A percentile compares a stretch with the other conserved stretches of the same genome.
These are phyloP conservation scores for Epirrhoe tristata DNA, from an alignment of 2,888 invertebrate species.

Conservation along the genomic window DNA sequence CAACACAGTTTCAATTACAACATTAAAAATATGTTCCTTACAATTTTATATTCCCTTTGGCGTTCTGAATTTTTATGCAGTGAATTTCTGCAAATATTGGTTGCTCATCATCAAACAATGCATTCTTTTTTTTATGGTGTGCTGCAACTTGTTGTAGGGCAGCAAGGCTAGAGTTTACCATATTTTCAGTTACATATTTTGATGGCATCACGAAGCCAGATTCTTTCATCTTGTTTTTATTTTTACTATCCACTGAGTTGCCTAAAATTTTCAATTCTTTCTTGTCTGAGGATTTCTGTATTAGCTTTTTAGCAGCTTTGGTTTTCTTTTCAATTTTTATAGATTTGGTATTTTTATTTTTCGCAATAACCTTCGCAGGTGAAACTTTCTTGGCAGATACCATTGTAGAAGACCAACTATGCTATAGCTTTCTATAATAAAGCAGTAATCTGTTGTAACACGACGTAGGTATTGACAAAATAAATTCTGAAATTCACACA, in stretches of 20 bases:
- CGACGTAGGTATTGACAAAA: neutral
- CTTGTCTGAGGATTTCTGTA: constrained; percentile 7
- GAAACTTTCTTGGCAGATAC: neutral
- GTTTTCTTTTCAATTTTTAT: constrained; percentile 33
- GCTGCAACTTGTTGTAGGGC: constrained; percentile 64
- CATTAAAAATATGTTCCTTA: constrained; percentile 68
- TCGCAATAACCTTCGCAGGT: constrained; percentile 41
- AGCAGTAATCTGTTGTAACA: neutral
- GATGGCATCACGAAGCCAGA: constrained; percentile 68
- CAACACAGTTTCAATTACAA: neutral
- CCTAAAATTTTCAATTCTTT: constrained; percentile 19
- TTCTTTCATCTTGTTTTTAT: constrained; percentile 51
- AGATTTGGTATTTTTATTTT: constrained; percentile 29
- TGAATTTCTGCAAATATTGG: constrained; percentile 86
- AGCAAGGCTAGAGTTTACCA: constrained; percentile 62
- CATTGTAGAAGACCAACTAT: neutral
- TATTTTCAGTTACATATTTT: constrained; percentile 60
- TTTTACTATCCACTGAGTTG: constrained; percentile 22
- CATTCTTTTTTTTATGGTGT: constrained; percentile 67
- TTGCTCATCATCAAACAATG: constrained; percentile 84
- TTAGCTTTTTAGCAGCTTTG: constrained; percentile 9
- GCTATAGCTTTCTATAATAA: neutral
- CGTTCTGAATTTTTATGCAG: constrained; percentile 87
- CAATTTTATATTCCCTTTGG: constrained; percentile 86
- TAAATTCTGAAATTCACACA: neutral